Evolutionary conservation across 2,888 invertebrate genomes (phyloP).

Genomic region (Pherbina coryleti): DNA sequence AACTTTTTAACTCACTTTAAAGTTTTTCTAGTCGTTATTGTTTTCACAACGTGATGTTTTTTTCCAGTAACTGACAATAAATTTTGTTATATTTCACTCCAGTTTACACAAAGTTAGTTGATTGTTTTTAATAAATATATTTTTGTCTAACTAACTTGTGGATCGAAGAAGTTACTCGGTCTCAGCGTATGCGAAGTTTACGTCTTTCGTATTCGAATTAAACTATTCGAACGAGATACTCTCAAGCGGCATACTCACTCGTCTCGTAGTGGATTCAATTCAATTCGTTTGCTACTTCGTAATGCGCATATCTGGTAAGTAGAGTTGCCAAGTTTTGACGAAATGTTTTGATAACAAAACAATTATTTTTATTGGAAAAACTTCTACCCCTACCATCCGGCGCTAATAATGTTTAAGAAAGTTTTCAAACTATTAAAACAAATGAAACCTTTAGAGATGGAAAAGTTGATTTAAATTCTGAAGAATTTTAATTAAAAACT

Average conservation of each 20-base stretch:
- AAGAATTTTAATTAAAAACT: too few species aligned
- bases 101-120: background rate
- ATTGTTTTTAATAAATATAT: background rate
- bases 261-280: constrained; percentile 21
- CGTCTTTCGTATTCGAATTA: constrained; percentile 21
- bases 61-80: background rate
- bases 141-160: background rate
- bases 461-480: too few species aligned
- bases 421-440: too few species aligned
- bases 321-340: too few species aligned
- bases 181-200: constrained; percentile 13
- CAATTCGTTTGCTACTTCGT: background rate
- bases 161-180: constrained; percentile 3
- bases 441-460: too few species aligned
- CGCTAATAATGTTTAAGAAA: too few species aligned
- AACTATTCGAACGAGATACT: constrained; percentile 23
- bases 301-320: background rate
- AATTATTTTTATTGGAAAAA: too few species aligned
- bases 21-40: too few species aligned
- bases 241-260: background rate
- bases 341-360: background rate
- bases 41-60: background rate
- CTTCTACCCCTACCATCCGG: too few species aligned
- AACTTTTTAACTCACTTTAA: background rate
- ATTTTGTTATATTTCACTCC: background rate